Evolutionary conservation across 2,797 vertebrate genomes (phyloP).

Genomic region (Enoplosus armatus): DNA sequence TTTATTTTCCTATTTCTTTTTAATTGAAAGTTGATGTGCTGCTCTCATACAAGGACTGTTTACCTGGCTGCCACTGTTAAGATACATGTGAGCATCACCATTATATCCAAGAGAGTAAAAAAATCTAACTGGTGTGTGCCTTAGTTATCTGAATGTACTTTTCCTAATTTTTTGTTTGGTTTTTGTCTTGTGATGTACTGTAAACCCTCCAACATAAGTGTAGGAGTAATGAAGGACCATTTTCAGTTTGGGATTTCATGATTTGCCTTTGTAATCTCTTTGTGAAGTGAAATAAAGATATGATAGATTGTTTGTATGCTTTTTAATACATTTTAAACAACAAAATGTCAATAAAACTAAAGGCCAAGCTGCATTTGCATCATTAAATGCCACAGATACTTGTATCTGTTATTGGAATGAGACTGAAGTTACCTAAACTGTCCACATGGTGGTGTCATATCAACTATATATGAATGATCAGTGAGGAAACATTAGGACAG

Average conservation of each 20-base stretch:
- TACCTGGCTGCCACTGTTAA: constrained; percentile 28
- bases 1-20: constrained; percentile 7
- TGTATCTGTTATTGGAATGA: background rate
- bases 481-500: background rate
- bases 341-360: background rate
- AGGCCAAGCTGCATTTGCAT: background rate
- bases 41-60: constrained; percentile 5
- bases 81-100: constrained; percentile 20
- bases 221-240: constrained; percentile 4
- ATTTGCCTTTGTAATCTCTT: constrained; percentile 49
- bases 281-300: constrained; percentile 55
- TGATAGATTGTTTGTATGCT: constrained; percentile 34
- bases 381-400: background rate
- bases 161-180: constrained; percentile 8
- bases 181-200: constrained; percentile 33
- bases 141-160: constrained; percentile 67
- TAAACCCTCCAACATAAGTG: constrained; percentile 24
- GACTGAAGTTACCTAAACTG: constrained; percentile 56
- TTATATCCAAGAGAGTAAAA: constrained; percentile 37
- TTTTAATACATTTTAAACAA: constrained; percentile 25
- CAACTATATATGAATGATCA: constrained; percentile 37
- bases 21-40: background rate
- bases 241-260: constrained; percentile 22
- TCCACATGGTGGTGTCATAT: constrained; percentile 77
- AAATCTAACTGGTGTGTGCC: constrained; percentile 69